phyloP scores from a whole-genome alignment of 2,113 vertebrate species.

The Sinosuthora webbiana region DNA sequence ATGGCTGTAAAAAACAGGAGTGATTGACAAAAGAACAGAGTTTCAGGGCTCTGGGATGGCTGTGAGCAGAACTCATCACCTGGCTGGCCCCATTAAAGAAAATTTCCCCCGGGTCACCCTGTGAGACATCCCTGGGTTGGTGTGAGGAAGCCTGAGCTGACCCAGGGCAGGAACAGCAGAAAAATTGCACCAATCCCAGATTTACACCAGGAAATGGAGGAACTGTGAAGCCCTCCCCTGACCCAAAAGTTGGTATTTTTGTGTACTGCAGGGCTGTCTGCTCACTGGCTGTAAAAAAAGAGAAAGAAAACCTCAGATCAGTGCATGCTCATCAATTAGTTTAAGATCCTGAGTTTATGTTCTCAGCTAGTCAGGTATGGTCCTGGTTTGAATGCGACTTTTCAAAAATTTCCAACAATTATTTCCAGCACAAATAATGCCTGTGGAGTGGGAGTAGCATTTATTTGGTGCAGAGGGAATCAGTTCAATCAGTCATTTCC shows the following conservation, averaged over 20 bases:
- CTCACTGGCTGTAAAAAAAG: not conserved
- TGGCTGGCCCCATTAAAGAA: not conserved
- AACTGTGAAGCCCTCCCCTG: not conserved
- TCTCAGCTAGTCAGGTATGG: not conserved
- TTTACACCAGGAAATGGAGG: not conserved
- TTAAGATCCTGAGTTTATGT: not conserved
- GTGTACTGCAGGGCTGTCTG: not conserved
- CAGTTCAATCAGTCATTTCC: not conserved
- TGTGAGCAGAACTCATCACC: not conserved
- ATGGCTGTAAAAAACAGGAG: not conserved
- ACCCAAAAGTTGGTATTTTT: not conserved
- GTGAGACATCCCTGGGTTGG: not conserved
- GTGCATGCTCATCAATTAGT: not conserved
- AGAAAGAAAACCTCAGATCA: not conserved
- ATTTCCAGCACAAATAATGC: constrained; percentile 16
- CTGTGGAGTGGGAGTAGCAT: not conserved
- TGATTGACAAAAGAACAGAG: not conserved
- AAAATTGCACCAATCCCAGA: not conserved
- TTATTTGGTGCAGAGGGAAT: not conserved
- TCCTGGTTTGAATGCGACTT: not conserved
- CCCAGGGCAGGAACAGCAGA: not conserved
- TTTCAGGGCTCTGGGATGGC: not conserved
- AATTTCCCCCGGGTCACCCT: not conserved
- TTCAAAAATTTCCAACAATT: not conserved
- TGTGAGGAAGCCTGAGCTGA: not conserved